Percentiles rank a stretch among this genome's conserved stretches.
phyloP scores from a whole-genome alignment of 2,888 invertebrate species.

The Arge pagana region DNA sequence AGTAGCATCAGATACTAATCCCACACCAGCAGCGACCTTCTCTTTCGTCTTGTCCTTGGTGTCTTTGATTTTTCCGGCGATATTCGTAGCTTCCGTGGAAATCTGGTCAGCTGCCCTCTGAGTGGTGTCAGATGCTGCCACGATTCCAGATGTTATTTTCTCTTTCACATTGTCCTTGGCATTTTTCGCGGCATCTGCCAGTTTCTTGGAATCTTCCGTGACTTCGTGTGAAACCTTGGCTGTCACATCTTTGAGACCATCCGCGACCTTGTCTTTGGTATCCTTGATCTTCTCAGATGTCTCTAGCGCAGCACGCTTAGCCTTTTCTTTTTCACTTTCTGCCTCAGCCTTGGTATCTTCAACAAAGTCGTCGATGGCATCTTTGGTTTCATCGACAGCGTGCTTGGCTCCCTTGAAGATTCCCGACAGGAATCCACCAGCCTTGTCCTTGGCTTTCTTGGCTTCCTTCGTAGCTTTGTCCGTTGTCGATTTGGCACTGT shows the following conservation, averaged over 20 bases:
- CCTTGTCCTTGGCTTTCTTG: constrained; percentile 32
- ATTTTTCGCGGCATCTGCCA: constrained; percentile 28
- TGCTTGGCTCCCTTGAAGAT: constrained; percentile 44
- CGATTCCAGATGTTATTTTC: constrained; percentile 22
- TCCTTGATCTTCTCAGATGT: constrained; percentile 19
- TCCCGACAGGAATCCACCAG: constrained; percentile 42
- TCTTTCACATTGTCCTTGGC: constrained; percentile 35
- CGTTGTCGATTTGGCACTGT: constrained; percentile 23
- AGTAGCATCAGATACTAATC: constrained; percentile 3
- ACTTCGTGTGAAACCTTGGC: constrained; percentile 20
- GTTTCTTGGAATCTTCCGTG: constrained; percentile 24
- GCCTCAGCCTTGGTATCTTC: constrained; percentile 28
- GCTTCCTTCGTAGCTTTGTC: constrained; percentile 25
- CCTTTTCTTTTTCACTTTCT: constrained; percentile 29
- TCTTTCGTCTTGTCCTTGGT: constrained; percentile 27
- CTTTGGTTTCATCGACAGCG: constrained; percentile 24
- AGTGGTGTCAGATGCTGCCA: constrained; percentile 27
- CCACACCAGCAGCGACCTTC: constrained; percentile 23
- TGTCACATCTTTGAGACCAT: constrained; percentile 36
- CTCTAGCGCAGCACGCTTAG: constrained; percentile 18
- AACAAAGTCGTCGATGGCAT: constrained; percentile 27
- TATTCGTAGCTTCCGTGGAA: background rate
- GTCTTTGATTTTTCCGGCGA: constrained; percentile 8
- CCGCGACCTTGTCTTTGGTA: constrained; percentile 1
- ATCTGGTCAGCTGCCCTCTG: constrained; percentile 10